A percentile compares a stretch with the other conserved stretches of the same genome.
Conservation (phyloP, 2,797 vertebrate species). For the Rhadinocentrus ornatus region DNA sequence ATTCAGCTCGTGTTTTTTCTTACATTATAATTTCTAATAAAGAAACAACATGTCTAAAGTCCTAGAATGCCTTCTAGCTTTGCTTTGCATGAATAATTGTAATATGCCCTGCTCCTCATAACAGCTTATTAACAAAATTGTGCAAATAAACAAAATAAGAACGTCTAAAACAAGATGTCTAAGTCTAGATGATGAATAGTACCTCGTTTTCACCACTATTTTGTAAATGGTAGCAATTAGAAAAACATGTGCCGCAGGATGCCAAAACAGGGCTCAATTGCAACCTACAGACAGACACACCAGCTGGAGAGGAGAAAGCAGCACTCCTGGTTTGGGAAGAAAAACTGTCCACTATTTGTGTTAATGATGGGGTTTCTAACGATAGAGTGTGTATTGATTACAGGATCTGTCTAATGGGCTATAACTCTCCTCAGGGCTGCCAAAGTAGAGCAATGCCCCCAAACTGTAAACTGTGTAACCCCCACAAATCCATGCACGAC, state of each 20-base stretch:
- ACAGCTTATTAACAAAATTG: constrained; percentile 32
- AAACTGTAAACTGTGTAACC: constrained; percentile 75
- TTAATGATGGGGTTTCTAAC: constrained; percentile 75
- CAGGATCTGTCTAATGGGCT: constrained; percentile 80
- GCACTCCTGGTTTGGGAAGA: constrained; percentile 69
- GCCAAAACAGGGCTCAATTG: constrained; percentile 65
- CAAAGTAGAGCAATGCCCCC: constrained; percentile 67
- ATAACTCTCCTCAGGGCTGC: constrained; percentile 74
- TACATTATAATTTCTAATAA: constrained; percentile 15
- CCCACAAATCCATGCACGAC: constrained; percentile 57
- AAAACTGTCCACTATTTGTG: constrained; percentile 60
- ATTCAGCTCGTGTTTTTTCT: constrained; percentile 1
- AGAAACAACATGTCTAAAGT: constrained; percentile 15
- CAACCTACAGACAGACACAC: constrained; percentile 70
- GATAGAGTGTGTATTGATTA: constrained; percentile 81
- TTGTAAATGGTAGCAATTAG: constrained; percentile 77
- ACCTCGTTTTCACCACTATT: constrained; percentile 59
- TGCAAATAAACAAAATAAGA: constrained; percentile 40
- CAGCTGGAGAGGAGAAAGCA: constrained; percentile 72
- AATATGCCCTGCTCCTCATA: not conserved
- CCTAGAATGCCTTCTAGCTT: constrained; percentile 11
- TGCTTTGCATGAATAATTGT: constrained; percentile 6
- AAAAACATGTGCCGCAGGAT: constrained; percentile 76
- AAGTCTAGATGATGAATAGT: constrained; percentile 49
- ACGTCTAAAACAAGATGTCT: constrained; percentile 37